phyloP scores from a whole-genome alignment of 2,888 invertebrate species.

The Carcina quercana region DNA sequence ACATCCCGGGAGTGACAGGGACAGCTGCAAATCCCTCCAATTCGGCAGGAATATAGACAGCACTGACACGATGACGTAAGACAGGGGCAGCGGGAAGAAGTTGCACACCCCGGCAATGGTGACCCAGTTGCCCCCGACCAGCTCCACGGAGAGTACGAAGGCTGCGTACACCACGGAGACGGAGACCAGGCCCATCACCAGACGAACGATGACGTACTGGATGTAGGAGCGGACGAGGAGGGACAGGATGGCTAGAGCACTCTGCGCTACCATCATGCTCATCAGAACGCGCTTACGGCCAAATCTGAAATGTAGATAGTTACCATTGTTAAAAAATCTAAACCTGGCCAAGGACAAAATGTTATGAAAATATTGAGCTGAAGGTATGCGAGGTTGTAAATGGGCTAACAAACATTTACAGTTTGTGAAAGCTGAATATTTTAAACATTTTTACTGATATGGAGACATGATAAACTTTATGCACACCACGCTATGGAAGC shows the following conservation, averaged over 20 bases:
- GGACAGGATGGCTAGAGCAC: constrained; percentile 78
- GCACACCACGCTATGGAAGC: too few species aligned
- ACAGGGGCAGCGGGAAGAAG: constrained; percentile 84
- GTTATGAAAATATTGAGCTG: too few species aligned
- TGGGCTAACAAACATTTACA: too few species aligned
- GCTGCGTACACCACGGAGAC: constrained; percentile 89
- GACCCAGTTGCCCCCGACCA: constrained; percentile 86
- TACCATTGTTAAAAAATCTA: too few species aligned
- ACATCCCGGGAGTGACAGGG: constrained; percentile 82
- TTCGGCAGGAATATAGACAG: constrained; percentile 81
- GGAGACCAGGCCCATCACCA: constrained; percentile 82
- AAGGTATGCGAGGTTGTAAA: too few species aligned
- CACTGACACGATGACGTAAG: constrained; percentile 83
- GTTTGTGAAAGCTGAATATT: too few species aligned
- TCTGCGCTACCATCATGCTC: constrained; percentile 80
- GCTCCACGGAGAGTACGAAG: constrained; percentile 85
- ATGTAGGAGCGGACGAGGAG: constrained; percentile 81
- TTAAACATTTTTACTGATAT: too few species aligned
- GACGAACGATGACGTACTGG: constrained; percentile 80
- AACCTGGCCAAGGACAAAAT: too few species aligned
- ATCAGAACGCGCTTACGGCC: constrained; percentile 85
- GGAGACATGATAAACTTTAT: too few species aligned
- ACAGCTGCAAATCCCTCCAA: constrained; percentile 82
- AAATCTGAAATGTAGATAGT: constrained; percentile 69
- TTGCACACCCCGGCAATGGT: constrained; percentile 87